Evolutionary conservation across 2,113 vertebrate species (phyloP).

Genomic region (Macroglossus sobrinus): DNA sequence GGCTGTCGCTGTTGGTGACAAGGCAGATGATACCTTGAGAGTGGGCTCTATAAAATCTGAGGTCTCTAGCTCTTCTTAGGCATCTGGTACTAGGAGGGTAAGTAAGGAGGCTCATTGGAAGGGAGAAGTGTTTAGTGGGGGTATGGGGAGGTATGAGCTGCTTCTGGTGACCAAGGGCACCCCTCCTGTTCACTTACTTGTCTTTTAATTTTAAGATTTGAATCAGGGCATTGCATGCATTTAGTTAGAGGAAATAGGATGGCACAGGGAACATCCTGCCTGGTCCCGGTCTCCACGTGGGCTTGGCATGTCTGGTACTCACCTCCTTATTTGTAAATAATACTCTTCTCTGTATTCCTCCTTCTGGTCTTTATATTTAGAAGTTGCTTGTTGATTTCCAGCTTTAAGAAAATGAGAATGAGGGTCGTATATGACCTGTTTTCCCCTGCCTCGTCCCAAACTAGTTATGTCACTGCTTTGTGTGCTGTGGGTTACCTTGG

Average conservation of each 20-base stretch:
- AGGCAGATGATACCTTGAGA: rapidly evolving
- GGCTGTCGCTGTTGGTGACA: rapidly evolving
- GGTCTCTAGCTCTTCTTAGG: background rate
- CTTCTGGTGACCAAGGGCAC: rapidly evolving
- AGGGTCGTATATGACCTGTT: rapidly evolving
- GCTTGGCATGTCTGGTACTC: background rate
- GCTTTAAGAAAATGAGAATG: background rate
- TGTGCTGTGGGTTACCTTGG: background rate
- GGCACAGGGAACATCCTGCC: rapidly evolving
- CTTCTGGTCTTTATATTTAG: background rate
- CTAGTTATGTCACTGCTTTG: rapidly evolving
- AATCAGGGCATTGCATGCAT: too few relatives aligned
- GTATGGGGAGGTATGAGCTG: rapidly evolving
- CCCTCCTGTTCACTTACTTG: background rate
- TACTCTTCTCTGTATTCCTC: rapidly evolving
- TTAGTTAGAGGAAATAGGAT: background rate
- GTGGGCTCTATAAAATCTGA: background rate
- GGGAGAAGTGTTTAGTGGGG: background rate
- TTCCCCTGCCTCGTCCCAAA: background rate
- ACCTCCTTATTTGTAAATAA: too few relatives aligned
- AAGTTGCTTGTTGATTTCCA: background rate
- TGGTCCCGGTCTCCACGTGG: rapidly evolving
- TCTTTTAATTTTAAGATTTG: background rate
- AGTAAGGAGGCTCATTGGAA: too few relatives aligned
- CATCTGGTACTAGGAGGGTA: background rate